Evolutionary conservation across 2,113 vertebrate species (phyloP), one percentile per base, ranked within the genome.

Genomic region (Aix galericulata): DNA sequence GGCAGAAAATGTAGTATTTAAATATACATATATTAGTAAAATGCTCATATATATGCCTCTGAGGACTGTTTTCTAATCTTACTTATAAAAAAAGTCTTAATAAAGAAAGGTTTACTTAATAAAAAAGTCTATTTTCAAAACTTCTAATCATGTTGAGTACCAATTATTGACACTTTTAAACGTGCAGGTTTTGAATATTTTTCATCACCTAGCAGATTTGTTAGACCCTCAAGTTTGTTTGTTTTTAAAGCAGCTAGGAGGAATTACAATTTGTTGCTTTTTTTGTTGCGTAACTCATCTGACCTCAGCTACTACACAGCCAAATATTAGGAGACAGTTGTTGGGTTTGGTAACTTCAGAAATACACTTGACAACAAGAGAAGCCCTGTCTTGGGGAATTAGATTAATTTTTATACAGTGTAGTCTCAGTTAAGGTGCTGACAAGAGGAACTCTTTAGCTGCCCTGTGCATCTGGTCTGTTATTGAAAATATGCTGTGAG

Each of bases 381-480:
- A 75, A 84, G 20, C 3, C 21, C 8, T 60, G 14, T 67, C 17
- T n/a, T 46, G 8, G 42, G 15, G 17, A 67, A 71, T 11, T 14
- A 84, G 42, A 72, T 81, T 56, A 72, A 60, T 59, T 44, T 8
- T 55, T 55, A 29, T 34, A 44, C 4, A 42, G 25, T 13, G 13
- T 32, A 42, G 17, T 81, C 16, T 71, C 58, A 56, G 32, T 59
- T 94, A 64, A 72, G 27, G 27, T 53, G 18, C 9, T 56, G 8
- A 26, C 6, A 53, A 91, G 82, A 58, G 16, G 32, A 82, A 84
- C 55, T 78, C 68, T 82, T 38, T 82, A 42, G 4, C 40, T 44
- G 25, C 2, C 9, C 5, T n/a, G 53, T 2, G 48, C 1, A 1
- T 59, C 56, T 22, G 0, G 10, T 62, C 25, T 38, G 60, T 58